Evolutionary conservation across 2,888 invertebrate genomes (phyloP).

Genomic region (Pterobdella sp.): DNA sequence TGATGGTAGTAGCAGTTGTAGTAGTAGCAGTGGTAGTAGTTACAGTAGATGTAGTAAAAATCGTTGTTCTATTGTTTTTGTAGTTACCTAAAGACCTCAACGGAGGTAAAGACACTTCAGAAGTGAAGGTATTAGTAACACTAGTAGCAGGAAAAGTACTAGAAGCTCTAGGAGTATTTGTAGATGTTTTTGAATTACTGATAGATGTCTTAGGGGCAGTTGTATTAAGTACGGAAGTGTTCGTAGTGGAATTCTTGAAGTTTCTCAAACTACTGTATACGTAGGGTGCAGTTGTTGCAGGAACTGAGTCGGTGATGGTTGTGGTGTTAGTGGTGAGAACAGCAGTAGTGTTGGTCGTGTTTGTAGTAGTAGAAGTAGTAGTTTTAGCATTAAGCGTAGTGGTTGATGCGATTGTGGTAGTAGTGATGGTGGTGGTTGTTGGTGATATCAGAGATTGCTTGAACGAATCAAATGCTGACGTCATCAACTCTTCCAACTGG

Average conservation of each 20-base stretch:
- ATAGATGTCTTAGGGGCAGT: no score
- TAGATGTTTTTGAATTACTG: no score
- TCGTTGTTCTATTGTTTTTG: no score
- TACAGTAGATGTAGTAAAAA: not conserved
- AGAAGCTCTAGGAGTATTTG: not conserved
- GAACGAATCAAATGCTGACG: slow-evolving; percentile 24
- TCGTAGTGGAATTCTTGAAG: no score
- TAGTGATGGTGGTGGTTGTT: not conserved
- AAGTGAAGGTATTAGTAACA: no score
- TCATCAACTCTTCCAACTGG: slow-evolving; percentile 21
- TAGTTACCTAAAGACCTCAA: no score
- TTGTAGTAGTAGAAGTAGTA: not conserved
- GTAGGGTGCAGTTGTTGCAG: no score
- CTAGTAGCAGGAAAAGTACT: not conserved
- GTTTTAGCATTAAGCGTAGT: not conserved
- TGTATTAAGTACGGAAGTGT: no score
- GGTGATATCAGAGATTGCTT: not conserved
- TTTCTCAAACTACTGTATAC: no score
- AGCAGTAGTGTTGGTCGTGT: not conserved
- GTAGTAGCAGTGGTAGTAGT: not conserved
- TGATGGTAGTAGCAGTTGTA: not conserved
- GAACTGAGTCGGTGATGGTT: no score
- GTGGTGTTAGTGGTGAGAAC: not conserved
- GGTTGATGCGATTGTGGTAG: not conserved
- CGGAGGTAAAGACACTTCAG: no score